Base-by-base conservation (phyloP, 2,888 invertebrate species). In the Pollenia labialis region DNA sequence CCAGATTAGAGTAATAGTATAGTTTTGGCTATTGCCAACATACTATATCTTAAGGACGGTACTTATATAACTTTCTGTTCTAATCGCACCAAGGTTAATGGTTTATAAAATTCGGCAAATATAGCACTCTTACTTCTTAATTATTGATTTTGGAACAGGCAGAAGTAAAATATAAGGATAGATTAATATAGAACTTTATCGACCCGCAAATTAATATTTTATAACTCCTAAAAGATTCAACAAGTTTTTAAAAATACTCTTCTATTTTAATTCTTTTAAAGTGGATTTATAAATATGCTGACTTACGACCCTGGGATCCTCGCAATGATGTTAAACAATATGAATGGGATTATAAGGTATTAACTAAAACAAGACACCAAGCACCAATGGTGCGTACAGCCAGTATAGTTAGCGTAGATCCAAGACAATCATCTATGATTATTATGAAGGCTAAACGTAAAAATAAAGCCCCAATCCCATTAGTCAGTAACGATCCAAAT, bases 241-340 rank as follows among this genome's bases (percentile, higher is more conserved):
- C 54, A 54, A 54, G 3, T 54, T 10, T 10, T 42, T 62, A 62
- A 40, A 11, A 40, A 58, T 40, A 14, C 32, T 40, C 18, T 4
- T 40, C 9, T 8, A 8, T 8, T 77, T 46, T 74, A 58, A 42
- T 11, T 80, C 1, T 79, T 75, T 69, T 75, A 46, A n/a, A 92
- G 90, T 97, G 97, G 96, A 94, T 96, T 18, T 97, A 97, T 92
- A 96, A 96, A 89, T 95, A 96, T 91, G 96, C 96, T 3, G 97
- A 97, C 93, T 94, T 96, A 80, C 94, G 98, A 58, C 97, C 98
- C 0, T 99, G 99, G 98, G 97, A 98, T 94, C 95, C 96, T 0
- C 94, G 96, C 79, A 97, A 97, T 88, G 98, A 99, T 92, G 93
- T 97, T 40, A 94, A 97, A 88, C 98, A 98, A 91, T 98, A 96